Base-by-base conservation (phyloP, 2,113 vertebrate species). In the Malurus elegans region DNA sequence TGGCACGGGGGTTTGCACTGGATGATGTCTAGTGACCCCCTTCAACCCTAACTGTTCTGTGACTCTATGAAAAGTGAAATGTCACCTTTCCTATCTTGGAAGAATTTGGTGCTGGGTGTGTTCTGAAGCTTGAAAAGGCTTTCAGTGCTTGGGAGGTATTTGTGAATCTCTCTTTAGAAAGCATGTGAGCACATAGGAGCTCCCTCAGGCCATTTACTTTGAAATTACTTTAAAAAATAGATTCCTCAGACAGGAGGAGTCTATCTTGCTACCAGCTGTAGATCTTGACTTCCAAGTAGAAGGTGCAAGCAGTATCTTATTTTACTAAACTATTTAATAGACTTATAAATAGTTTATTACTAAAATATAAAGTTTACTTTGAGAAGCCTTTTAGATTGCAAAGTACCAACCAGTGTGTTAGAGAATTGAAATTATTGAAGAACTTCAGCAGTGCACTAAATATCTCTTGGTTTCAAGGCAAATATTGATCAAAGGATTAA, bases 81-180 rank as follows among this genome's bases (percentile, higher is more conserved):
- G 18, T 58, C 0, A 4, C 6, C 12, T 66, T 60, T 64, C 0
- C 0, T 16, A 2, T 32, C 9, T 15, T 32, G 18, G 4, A 9
- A 32, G 26, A 40, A 28, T 20, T 74, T 71, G 18, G 20, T 57
- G 28, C 29, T 42, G 29, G 3, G 5, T 45, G 10, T 51, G 8
- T 47, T 65, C 5, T 47, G 64, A 61, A 65, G 14, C 4, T 47
- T 53, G 16, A 79, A 11, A 14, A 56, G 13, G 11, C 10, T 51
- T 73, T 73, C 4, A 20, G 40, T 53, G 5, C 6, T 57, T 56
- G 12, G 26, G 7, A 47, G 15, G 0, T 25, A 25, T 7, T 75
- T 72, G 8, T 32, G 18, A 51, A 16, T 53, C 9, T 64, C 19
- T 32, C 19, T 42, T 81, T 36, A 60, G 32, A 13, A 42, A n/a